Evolutionary conservation across 2,888 invertebrate species (phyloP), one percentile per base, ranked within the genome.

Genomic region (Allygus modestus): DNA sequence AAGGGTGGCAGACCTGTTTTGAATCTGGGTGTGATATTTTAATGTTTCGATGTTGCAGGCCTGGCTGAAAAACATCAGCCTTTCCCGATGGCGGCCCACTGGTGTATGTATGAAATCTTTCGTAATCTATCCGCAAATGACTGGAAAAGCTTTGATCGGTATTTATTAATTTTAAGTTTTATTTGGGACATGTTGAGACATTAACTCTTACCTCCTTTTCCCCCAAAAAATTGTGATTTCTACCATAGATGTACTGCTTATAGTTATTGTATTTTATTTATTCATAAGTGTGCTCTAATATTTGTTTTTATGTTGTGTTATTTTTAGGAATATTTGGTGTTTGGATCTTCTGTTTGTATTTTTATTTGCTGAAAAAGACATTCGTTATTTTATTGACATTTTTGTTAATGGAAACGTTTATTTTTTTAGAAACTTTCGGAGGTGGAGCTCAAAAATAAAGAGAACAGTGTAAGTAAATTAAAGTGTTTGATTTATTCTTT

Each of bases 121-220:
- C 2, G 7, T 41, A 28, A 15, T 15, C 5, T 71, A 11, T 28
- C 28, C 20, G 17, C 77, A 77, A 77, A 77, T 46, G 46, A 77
- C 77, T 77, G 77, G 77, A 77, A 37, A 77, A 46, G 77, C 41
- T 23, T 73, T 31, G 7, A 11, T 73, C 28, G 37, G 37, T 41
- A 41, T 37, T 41, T 20, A 71, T 20, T 26, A 43, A n/a, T 20
- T 75, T 75, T 77, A 28, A 43, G 28, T 28, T 37, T 77, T 12
- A 77, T 46, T 46, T 1, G 28, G 71, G 41, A 71, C 37, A 71
- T 37, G 77, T 77, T 77, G 77, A 77, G 77, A 77, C 77, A 23
- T 77, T 46, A 77, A 77, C 37, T 23, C 77, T 46, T 15, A 17
- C 28, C 77, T 43, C 43, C 12, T 37, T 41, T 11, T 51, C 37